phyloP scores from a whole-genome alignment of 2,888 invertebrate species.

The Achlya flavicornis region DNA sequence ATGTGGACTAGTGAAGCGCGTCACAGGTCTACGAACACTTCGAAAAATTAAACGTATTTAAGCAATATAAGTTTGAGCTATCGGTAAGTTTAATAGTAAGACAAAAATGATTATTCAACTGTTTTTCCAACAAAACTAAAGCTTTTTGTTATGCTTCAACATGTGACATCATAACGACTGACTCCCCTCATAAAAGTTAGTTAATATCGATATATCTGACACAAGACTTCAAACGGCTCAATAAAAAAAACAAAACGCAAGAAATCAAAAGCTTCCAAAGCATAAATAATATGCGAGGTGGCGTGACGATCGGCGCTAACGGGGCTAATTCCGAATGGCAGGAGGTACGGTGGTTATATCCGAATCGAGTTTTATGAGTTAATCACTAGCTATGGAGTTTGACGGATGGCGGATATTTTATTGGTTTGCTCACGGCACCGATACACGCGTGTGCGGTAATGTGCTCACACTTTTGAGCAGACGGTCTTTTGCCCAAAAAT shows the following conservation, averaged over 20 bases:
- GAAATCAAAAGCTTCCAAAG: slow-evolving; percentile 31
- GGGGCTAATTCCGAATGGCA: slow-evolving; percentile 32
- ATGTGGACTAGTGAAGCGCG: too few relatives aligned
- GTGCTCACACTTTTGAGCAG: slow-evolving; percentile 2
- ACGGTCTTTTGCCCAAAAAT: too few relatives aligned
- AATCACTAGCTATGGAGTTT: slow-evolving; percentile 78
- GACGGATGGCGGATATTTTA: slow-evolving; percentile 72
- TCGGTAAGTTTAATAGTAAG: too few relatives aligned
- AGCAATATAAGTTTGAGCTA: too few relatives aligned
- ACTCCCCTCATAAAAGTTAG: neutral
- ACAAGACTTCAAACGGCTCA: slow-evolving; percentile 13
- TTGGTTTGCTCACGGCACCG: slow-evolving; percentile 62
- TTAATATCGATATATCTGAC: neutral
- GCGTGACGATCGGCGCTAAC: slow-evolving; percentile 62
- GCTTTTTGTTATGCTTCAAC: too few relatives aligned
- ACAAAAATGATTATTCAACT: too few relatives aligned
- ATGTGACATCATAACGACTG: neutral
- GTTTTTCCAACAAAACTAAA: too few relatives aligned
- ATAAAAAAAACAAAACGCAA: slow-evolving; percentile 32
- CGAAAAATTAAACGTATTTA: too few relatives aligned
- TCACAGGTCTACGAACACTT: too few relatives aligned
- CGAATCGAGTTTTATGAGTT: slow-evolving; percentile 71
- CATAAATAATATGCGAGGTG: slow-evolving; percentile 44
- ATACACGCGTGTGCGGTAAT: neutral
- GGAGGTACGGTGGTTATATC: slow-evolving; percentile 29